These are phyloP conservation scores for Ctenosaura bakeri DNA, from an alignment of 2,797 vertebrate species.

Conservation along the genomic window DNA sequence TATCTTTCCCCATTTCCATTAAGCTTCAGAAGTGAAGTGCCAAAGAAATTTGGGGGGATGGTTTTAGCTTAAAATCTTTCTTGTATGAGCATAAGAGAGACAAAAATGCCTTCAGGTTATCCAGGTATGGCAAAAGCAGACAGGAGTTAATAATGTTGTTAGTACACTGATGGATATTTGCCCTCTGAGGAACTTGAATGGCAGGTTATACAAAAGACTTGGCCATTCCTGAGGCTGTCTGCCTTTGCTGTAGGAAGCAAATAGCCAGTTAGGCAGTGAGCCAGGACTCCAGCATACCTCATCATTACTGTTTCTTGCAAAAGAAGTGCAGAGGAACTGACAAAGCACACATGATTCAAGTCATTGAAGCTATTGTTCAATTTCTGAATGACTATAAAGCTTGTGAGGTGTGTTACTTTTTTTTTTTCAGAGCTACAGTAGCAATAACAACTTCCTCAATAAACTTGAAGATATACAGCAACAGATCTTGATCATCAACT, in stretches of 20 bases:
- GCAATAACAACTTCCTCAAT: not conserved
- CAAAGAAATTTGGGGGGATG: not conserved
- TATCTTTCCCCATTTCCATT: no score
- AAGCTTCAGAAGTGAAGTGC: not conserved
- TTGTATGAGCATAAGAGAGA: slow-evolving; percentile 32
- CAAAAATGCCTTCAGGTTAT: slow-evolving; percentile 22
- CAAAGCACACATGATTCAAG: slow-evolving; percentile 1
- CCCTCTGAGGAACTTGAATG: slow-evolving; percentile 36
- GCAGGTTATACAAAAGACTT: slow-evolving; percentile 28
- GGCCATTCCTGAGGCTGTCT: slow-evolving; percentile 3
- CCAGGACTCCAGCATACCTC: not conserved
- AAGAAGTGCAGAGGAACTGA: not conserved
- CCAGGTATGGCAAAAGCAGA: not conserved
- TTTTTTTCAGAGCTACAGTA: not conserved
- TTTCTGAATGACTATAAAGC: not conserved
- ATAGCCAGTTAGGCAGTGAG: slow-evolving; percentile 18
- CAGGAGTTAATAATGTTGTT: slow-evolving; percentile 45
- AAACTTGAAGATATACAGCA: not conserved
- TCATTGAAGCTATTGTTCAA: not conserved
- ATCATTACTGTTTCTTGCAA: not conserved
- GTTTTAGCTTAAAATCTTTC: not conserved
- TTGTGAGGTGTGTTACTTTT: not conserved
- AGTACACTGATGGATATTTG: slow-evolving; percentile 34
- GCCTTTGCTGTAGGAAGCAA: slow-evolving; percentile 22
- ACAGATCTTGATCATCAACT: not conserved